Conservation (phyloP, 2,113 vertebrate genomes). For the Galemys pyrenaicus region DNA sequence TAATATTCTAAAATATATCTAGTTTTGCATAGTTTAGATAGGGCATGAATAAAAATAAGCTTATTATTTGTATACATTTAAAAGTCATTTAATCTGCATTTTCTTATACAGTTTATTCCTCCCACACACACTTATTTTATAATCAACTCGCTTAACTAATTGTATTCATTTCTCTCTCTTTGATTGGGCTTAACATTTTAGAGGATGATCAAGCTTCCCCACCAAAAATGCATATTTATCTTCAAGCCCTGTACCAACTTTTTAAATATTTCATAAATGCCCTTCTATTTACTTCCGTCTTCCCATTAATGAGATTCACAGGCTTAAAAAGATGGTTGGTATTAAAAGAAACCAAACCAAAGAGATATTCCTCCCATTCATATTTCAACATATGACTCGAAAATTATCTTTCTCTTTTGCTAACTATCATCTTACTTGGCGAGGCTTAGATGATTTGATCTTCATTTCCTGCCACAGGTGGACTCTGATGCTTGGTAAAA, state of each 20-base stretch:
- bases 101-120: neutral
- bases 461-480: neutral
- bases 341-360: constrained; percentile 8
- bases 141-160: neutral
- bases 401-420: neutral
- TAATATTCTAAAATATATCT: neutral
- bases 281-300: neutral
- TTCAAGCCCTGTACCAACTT: neutral
- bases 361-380: neutral
- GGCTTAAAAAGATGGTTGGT: neutral
- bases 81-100: neutral
- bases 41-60: neutral
- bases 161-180: neutral
- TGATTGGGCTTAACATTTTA: neutral
- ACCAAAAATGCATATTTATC: neutral
- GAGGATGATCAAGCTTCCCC: neutral
- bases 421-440: neutral
- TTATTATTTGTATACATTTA: neutral
- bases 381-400: neutral
- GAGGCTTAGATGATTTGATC: neutral
- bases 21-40: neutral
- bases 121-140: neutral
- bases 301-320: constrained; percentile 31
- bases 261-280: neutral
- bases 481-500: neutral